phyloP scores from a whole-genome alignment of 2,888 invertebrate species.

The Oxystoma pomonae region DNA sequence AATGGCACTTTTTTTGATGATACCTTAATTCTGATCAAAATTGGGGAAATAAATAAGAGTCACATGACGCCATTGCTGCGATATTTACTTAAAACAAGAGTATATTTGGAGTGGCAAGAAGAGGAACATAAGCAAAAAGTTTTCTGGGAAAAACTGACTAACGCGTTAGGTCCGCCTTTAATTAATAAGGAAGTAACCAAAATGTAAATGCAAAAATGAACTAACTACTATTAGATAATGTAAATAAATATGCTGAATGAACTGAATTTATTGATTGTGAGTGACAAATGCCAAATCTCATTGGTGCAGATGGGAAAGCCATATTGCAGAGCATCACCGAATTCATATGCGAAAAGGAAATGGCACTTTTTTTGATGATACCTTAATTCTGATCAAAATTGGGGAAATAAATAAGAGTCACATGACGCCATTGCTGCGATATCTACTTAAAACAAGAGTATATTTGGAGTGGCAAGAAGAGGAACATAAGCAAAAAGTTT shows the following conservation, averaged over 20 bases:
- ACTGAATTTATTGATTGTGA: constrained; percentile 65
- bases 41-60: constrained; percentile 55
- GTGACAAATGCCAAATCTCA: constrained; percentile 65
- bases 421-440: constrained; percentile 57
- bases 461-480: constrained; percentile 60
- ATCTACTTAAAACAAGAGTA: constrained; percentile 60
- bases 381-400: constrained; percentile 59
- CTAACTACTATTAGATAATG: too few species aligned
- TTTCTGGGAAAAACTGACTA: constrained; percentile 44
- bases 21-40: constrained; percentile 58
- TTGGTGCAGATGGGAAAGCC: constrained; percentile 70
- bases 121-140: constrained; percentile 41
- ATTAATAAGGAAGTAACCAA: too few species aligned
- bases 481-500: constrained; percentile 39
- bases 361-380: constrained; percentile 53
- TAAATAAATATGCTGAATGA: too few species aligned
- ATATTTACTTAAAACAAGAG: constrained; percentile 59
- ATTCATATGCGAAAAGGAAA: constrained; percentile 54
- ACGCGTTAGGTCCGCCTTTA: constrained; percentile 32
- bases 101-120: constrained; percentile 60
- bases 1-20: constrained; percentile 52
- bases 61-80: constrained; percentile 58
- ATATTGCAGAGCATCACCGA: constrained; percentile 62
- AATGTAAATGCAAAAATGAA: too few species aligned
- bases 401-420: constrained; percentile 55